Evolutionary conservation across 2,797 vertebrate genomes (phyloP), one percentile per base, ranked within the genome.

Genomic region (Silurus lanzhouensis): DNA sequence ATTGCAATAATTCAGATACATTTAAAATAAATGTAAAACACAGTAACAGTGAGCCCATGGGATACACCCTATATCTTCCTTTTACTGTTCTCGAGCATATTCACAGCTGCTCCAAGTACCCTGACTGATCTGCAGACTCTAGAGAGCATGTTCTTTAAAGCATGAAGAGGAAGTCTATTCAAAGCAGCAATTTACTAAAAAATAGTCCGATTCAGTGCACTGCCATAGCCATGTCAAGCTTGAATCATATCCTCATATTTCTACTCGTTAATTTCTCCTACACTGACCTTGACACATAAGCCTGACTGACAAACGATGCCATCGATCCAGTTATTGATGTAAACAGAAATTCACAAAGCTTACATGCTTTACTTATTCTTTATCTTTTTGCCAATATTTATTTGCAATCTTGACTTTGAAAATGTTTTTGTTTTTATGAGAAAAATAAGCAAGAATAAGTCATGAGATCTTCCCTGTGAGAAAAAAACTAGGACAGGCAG

Each of bases 401-500:
- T n/a, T 19, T 22, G 22, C 13, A 52, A 44, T 79, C 38, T 15
- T 61, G 22, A 0, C 38, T 38, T 52, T 7, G 8, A 52, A 12
- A 9, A 2, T 25, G 14, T 25, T 48, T 0, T 48, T 79, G 44
- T 3, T 20, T 13, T 44, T 20, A 58, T n/a, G 8, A 6, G 5
- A 64, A 64, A 6, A 79, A 63, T 64, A 64, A 81, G 44, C 61
- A 6, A 81, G 38, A 80, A 7, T 25, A 63, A 63, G 76, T 46
- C 19, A 44, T 79, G 31, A 9, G 9, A 81, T 61, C 10, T 46
- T 19, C 64, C 25, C 44, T 31, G 57, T 72, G 31, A 71, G 13
- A 75, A 87, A 52, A 52, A 52, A 87, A 81, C 76, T 87, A 72
- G 85, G 76, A 75, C 85, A 75, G 67, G 48, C 77, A 66, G 55